A percentile compares a stretch with the other conserved stretches of the same genome.
phyloP scores from a whole-genome alignment of 2,888 invertebrate genomes.

The Campoplex nolae region DNA sequence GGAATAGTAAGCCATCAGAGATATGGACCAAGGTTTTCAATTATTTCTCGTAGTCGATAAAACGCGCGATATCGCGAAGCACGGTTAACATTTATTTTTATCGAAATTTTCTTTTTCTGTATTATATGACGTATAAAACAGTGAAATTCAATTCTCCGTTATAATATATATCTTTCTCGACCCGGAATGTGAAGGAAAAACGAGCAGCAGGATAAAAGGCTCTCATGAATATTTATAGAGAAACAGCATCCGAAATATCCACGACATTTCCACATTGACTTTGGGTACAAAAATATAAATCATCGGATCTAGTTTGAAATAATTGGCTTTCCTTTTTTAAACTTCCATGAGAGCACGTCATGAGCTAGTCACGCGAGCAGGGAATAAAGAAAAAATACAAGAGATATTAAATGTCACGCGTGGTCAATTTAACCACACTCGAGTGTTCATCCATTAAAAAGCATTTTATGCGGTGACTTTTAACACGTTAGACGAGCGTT shows the following conservation, averaged over 20 bases:
- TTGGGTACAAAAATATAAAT: background rate
- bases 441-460: conserved; percentile 38
- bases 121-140: conserved; percentile 8
- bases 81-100: conserved; percentile 37
- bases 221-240: background rate
- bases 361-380: background rate
- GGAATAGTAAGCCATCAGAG: background rate
- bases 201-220: background rate
- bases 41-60: conserved; percentile 24
- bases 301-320: background rate
- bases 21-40: conserved; percentile 18
- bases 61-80: conserved; percentile 35
- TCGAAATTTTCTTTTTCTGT: background rate
- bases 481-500: conserved; percentile 22
- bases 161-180: background rate
- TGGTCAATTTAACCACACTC: conserved; percentile 32
- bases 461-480: conserved; percentile 28
- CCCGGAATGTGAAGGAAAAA: background rate
- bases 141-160: background rate
- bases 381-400: background rate
- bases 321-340: background rate
- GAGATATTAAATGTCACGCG: background rate
- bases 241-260: background rate
- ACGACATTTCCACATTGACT: background rate
- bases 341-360: background rate